Base-by-base conservation (phyloP, 2,888 invertebrate genomes). In the Coremacera marginata region DNA sequence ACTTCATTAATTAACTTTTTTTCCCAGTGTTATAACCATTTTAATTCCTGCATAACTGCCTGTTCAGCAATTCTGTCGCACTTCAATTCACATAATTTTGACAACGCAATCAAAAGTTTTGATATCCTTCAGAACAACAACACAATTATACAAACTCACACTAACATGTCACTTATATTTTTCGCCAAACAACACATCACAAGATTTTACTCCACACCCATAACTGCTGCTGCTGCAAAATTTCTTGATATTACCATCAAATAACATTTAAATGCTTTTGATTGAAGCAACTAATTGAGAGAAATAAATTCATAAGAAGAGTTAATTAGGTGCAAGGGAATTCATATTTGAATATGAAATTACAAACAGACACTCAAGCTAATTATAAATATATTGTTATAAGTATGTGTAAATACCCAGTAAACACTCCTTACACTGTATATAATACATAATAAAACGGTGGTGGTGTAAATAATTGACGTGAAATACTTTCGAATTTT, bases 261-360 rank as follows among this genome's bases (percentile, higher is more conserved):
- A 70, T 70, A 37, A 5, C 57, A 70, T 9, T 70, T 31, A 70
- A 70, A 37, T 70, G 31, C 31, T 70, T 55, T 37, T 51, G 55
- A 55, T 71, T 31, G 14, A 19, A 31, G 25, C 11, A 14, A 49
- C 27, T 68, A 51, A 14, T 22, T 67, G 27, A 34, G 34, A 25
- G 51, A 49, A 25, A 51, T 63, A n/a, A 73, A 27, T 62, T 51
- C 27, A 31, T 49, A 9, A 57, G 49, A 25, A 16, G 27, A 73
- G 63, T 73, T 65, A 73, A 73, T 73, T 73, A 73, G 34, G n/a
- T 51, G 49, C 19, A 16, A 34, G 63, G 19, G 52, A 72, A 51
- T 73, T 22, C 49, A n/a, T 60, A 37, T 71, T 60, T 19, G 19
- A 25, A 49, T 16, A 51, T 22, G 14, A 51, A 27, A 25, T 16